Conservation (phyloP, 2,113 vertebrate genomes). For the Alouatta palliata region DNA sequence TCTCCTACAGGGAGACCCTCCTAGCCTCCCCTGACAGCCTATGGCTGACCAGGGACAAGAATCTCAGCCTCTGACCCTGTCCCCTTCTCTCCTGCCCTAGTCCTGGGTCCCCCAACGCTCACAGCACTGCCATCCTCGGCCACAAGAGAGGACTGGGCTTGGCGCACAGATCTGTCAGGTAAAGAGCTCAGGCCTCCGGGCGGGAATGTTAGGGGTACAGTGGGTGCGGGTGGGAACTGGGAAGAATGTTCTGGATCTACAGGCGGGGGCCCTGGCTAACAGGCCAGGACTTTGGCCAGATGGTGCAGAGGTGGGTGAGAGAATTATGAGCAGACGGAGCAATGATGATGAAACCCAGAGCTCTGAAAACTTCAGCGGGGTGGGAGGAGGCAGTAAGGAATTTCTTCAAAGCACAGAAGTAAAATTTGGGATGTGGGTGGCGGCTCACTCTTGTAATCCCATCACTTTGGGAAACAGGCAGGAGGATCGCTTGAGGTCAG, state of each 20-base stretch:
- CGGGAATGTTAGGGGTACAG: not conserved
- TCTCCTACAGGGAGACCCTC: not conserved
- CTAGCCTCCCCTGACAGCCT: not conserved
- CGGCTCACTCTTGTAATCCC: too few species aligned
- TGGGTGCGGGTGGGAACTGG: not conserved
- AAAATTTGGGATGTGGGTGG: not conserved
- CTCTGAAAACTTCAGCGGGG: not conserved
- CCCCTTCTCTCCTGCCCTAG: slow-evolving; percentile 72
- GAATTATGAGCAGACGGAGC: not conserved
- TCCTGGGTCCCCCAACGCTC: slow-evolving; percentile 75
- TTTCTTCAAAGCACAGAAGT: not conserved
- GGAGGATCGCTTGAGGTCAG: too few species aligned
- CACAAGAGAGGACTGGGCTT: slow-evolving; percentile 61
- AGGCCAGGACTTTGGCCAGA: slow-evolving; percentile 19
- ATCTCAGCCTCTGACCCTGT: slow-evolving; percentile 19
- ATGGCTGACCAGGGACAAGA: slow-evolving; percentile 24
- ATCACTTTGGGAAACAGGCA: too few species aligned
- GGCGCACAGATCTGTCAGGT: slow-evolving; percentile 81
- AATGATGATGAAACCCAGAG: slow-evolving; percentile 34
- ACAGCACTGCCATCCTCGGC: slow-evolving; percentile 67
- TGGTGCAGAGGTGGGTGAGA: slow-evolving; percentile 33
- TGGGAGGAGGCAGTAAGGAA: not conserved
- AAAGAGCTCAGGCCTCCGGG: not conserved
- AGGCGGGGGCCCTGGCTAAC: not conserved
- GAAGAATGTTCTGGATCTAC: not conserved